These are phyloP conservation scores for Syrista parreyssii DNA, from an alignment of 2,888 invertebrate genomes.

Conservation along the genomic window DNA sequence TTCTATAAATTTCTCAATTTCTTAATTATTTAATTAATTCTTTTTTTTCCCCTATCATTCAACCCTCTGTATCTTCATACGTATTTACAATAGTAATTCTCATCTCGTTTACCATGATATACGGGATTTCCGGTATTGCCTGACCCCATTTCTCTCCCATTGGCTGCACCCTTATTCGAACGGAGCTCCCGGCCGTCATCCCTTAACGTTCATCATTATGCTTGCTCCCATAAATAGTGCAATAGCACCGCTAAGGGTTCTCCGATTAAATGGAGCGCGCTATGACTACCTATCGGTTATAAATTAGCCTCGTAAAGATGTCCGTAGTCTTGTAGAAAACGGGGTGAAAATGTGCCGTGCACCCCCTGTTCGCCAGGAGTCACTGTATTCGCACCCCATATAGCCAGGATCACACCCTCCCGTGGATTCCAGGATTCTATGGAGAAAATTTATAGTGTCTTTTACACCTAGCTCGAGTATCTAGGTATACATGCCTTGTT, in stretches of 20 bases:
- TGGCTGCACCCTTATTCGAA: not conserved
- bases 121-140: not conserved
- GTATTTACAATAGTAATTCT: not conserved
- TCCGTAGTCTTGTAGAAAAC: conserved; percentile 62
- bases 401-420: not conserved
- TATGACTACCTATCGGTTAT: conserved; percentile 43
- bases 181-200: not conserved
- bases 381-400: not conserved
- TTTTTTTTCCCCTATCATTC: not conserved
- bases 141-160: not conserved
- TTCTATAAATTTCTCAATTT: not conserved
- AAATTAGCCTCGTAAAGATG: conserved; percentile 61
- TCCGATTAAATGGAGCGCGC: conserved; percentile 6
- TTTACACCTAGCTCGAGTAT: not conserved
- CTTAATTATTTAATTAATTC: not conserved
- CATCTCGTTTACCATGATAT: not conserved
- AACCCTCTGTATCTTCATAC: not conserved
- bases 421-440: not conserved
- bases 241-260: not conserved
- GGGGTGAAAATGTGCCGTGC: conserved; percentile 60
- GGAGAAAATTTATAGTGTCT: not conserved
- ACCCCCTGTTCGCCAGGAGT: not conserved
- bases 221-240: not conserved
- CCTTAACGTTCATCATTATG: not conserved
- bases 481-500: not conserved